Evolutionary conservation across 1,140 invertebrate genomes (phyloP).

Genomic region (Venturia canescens): DNA sequence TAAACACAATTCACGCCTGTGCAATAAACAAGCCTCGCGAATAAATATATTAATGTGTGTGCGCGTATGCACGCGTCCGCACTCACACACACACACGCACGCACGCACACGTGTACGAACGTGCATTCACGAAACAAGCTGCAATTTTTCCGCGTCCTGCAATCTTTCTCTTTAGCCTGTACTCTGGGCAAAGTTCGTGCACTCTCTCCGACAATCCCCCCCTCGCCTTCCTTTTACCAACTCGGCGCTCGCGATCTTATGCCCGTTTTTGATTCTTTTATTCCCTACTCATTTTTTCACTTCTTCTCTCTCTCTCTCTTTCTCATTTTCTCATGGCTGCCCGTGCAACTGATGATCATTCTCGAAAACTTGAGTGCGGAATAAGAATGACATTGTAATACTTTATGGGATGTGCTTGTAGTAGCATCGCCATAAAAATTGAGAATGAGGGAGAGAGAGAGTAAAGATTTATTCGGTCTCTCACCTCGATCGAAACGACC

Average conservation of each 20-base stretch:
- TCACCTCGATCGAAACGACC: constrained; percentile 36
- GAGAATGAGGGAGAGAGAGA: constrained; percentile 19
- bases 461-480: constrained; percentile 40
- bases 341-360: constrained; percentile 38
- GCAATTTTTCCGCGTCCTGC: constrained; percentile 52
- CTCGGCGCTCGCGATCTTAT: background rate
- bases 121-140: constrained; percentile 51
- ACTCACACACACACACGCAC: too few relatives aligned
- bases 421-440: background rate
- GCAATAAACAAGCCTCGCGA: constrained; percentile 56
- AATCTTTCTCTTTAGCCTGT: constrained; percentile 46
- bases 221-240: background rate
- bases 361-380: constrained; percentile 34
- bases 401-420: constrained; percentile 14
- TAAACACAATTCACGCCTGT: constrained; percentile 57
- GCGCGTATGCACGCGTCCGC: too few relatives aligned
- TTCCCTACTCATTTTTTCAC: constrained; percentile 15
- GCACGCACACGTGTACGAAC: too few relatives aligned
- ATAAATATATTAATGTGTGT: constrained; percentile 20
- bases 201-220: background rate
- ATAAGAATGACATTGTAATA: constrained; percentile 48
- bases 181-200: constrained; percentile 36
- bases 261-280: constrained; percentile 24
- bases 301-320: background rate
- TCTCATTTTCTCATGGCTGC: background rate